Evolutionary conservation across 2,888 invertebrate genomes (phyloP).

Genomic region (Drosophila cognata): DNA sequence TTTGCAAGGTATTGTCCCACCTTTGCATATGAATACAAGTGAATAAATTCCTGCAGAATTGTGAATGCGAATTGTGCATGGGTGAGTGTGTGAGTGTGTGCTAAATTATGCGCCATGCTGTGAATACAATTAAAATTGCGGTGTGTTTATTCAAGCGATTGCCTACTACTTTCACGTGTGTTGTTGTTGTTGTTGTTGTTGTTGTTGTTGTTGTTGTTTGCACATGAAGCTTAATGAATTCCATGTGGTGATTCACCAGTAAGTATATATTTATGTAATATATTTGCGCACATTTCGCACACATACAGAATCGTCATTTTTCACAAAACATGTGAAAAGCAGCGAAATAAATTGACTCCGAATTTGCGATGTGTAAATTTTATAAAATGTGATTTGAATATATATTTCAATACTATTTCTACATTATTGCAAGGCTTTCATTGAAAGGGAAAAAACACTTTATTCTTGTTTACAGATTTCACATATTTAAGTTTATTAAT

Average conservation of each 20-base stretch:
- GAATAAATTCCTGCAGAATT: conserved; percentile 25
- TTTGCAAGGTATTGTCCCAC: conserved; percentile 43
- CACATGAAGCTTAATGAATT: conserved; percentile 44
- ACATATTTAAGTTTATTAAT: neutral
- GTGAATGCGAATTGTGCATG: neutral
- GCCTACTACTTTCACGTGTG: conserved; percentile 21
- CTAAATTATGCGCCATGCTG: conserved; percentile 52
- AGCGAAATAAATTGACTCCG: neutral
- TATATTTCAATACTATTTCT: neutral
- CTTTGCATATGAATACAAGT: conserved; percentile 36
- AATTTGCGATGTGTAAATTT: neutral
- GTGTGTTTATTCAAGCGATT: conserved; percentile 55
- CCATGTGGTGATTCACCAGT: conserved; percentile 23
- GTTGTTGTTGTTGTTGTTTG: neutral
- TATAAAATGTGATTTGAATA: neutral
- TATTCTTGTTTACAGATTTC: neutral
- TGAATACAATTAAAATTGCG: conserved; percentile 57
- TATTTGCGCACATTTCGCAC: neutral
- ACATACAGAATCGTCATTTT: neutral
- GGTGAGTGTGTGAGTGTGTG: conserved; percentile 12
- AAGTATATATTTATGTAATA: conserved; percentile 9
- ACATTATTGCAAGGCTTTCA: neutral
- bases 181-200: neutral
- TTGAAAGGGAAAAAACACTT: neutral
- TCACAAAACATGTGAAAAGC: neutral